Base-by-base conservation (phyloP, 2,888 invertebrate species). In the Chloroclystis v-ata region DNA sequence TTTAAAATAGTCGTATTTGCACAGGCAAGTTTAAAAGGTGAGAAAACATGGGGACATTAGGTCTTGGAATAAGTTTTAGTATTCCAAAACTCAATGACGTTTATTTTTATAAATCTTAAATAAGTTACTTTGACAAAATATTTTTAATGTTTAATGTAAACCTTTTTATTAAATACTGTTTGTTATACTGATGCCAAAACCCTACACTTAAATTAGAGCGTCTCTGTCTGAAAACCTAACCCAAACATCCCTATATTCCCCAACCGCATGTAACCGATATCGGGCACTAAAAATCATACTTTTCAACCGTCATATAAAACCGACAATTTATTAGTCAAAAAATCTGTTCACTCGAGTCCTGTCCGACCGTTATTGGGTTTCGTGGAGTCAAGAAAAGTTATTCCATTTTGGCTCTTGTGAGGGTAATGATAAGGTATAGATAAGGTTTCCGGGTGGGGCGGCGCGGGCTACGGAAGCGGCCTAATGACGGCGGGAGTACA, bases 401-500 rank as follows among this genome's bases (percentile, higher is more conserved):
- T 56, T 56, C 54, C 57, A 72, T 61, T 66, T 58, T 60, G 57
- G 61, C 49, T 61, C 61, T 68, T 66, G 58, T 57, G n/a, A n/a
- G n/a, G n/a, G n/a, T n/a, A n/a, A n/a, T 43, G 59, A 57, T 49
- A 56, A 65, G 58, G n/a, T n/a, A n/a, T n/a, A 38, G 64, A 69
- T 71, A 67, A 70, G 61, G 62, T 35, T 51, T 57, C 46, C 54
- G 47, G 43, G 38, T 12, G 32, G 16, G 16, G n/a, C n/a, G 14
- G 14, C 60, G 67, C n/a, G 63, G 57, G 63, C 63, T 67, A 63
- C 83, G 85, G 83, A 84, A 84, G 77, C 80, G 75, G 72, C 77
- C 84, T 86, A 85, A 86, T 84, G 86, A 85, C 78, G 81, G 77
- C 76, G 67, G 68, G 75, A 78, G 71, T 75, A 86, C 86, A 86